A percentile compares a stretch with the other conserved stretches of the same genome.
Conservation (phyloP, 2,888 invertebrate species). For the Eurytoma adleriae region DNA sequence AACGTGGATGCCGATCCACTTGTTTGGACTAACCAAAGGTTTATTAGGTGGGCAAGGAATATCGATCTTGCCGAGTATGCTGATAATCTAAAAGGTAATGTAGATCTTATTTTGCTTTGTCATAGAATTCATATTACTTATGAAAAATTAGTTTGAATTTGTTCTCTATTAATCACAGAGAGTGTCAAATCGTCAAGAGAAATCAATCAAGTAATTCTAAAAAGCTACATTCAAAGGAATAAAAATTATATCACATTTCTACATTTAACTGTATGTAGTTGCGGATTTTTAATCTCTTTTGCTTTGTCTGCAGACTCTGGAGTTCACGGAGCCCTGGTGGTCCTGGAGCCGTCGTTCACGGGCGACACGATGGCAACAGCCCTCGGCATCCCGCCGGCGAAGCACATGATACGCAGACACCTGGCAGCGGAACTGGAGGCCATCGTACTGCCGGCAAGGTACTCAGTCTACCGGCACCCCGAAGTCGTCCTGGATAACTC, state of each 20-base stretch:
- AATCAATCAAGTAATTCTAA: no score
- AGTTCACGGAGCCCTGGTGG: conserved; percentile 95
- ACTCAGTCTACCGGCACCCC: conserved; percentile 75
- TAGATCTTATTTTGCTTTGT: background rate
- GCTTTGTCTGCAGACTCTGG: conserved; percentile 85
- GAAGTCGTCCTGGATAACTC: conserved; percentile 73
- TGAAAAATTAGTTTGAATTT: no score
- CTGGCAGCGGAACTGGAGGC: conserved; percentile 94
- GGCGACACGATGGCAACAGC: conserved; percentile 97
- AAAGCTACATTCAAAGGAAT: background rate
- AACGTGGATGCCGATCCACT: conserved; percentile 92
- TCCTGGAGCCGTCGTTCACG: conserved; percentile 94
- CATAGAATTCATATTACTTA: no score
- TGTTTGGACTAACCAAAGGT: conserved; percentile 97
- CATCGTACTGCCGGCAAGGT: conserved; percentile 95
- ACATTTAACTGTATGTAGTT: background rate
- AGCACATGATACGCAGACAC: conserved; percentile 94
- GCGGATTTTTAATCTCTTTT: background rate
- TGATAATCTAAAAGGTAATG: conserved; percentile 90
- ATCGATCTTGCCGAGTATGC: conserved; percentile 96
- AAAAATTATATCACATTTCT: background rate
- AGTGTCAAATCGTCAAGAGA: no score
- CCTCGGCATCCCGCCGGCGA: conserved; percentile 93
- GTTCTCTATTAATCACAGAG: no score
- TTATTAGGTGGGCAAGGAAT: conserved; percentile 94